Evolutionary conservation across 35 echinoderm and acorn worm genomes (phyloP).

Genomic region (Heliocidaris tuberculata): DNA sequence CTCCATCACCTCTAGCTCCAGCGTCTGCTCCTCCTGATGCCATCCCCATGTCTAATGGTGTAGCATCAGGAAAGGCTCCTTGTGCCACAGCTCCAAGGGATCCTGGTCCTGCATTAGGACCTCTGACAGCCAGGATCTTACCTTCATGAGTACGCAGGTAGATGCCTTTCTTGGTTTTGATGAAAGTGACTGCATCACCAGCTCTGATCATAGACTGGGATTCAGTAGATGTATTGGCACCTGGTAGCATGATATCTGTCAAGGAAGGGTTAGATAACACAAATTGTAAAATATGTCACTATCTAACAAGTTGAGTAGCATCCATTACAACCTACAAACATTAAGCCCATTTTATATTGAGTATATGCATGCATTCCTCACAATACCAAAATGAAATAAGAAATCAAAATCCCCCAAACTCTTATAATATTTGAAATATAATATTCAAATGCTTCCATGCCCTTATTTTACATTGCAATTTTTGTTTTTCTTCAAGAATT

Average conservation of each 20-base stretch:
- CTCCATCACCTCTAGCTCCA: background rate
- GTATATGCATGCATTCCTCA: too few relatives aligned
- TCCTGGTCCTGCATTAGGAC: conserved; percentile 42
- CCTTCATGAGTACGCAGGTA: conserved; percentile 92
- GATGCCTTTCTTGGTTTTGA: conserved; percentile 91
- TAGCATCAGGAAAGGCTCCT: background rate
- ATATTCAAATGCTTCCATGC: too few relatives aligned
- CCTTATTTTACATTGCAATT: too few relatives aligned
- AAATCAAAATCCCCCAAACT: too few relatives aligned
- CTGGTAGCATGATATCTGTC: conserved; percentile 84
- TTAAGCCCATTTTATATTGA: too few relatives aligned
- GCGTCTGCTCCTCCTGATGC: background rate
- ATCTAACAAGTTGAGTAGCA: too few relatives aligned
- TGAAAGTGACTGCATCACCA: conserved; percentile 89
- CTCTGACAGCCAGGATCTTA: conserved; percentile 85
- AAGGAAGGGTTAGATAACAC: background rate
- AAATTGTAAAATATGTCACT: background rate
- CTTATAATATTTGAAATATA: too few relatives aligned
- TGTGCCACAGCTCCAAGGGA: background rate
- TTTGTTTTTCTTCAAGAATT: too few relatives aligned
- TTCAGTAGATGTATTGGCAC: conserved; percentile 62
- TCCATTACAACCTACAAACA: too few relatives aligned
- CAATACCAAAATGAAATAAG: too few relatives aligned
- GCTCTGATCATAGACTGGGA: conserved; percentile 76
- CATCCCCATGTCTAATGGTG: background rate